Evolutionary conservation across 2,113 vertebrate genomes (phyloP), one percentile per base, ranked within the genome.

Genomic region (Eptesicus fuscus): DNA sequence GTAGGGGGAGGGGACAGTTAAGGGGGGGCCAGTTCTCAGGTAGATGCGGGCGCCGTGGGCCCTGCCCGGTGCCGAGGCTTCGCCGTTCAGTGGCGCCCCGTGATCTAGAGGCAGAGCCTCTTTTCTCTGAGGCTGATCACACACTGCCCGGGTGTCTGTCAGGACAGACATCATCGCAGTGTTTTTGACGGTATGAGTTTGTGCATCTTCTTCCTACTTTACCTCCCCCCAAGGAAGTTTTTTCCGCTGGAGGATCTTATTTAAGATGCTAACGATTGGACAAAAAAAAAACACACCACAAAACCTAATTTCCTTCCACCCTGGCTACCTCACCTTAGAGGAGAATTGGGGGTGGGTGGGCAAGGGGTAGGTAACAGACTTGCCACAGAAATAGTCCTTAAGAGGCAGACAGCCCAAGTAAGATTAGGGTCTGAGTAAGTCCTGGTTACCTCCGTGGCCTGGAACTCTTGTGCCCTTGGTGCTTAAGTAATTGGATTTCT

Each of bases 401-500:
- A 51, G 74, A 94, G 93, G 59, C 63, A 70, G 14, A 37, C 40
- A 67, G 84, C 65, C 71, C 51, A 78, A 83, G 78, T 47, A 78
- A 93, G 89, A 91, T 96, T 88, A 96, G 90, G 32, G 92, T 82
- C 89, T 83, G 35, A 80, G 80, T 59, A 95, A 87, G 94, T 96
- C 92, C 76, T 73, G 73, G 89, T 67, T 87, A 76, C 85, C 63
- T 93, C 88, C 74, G 65, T 84, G 80, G 90, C 95, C 77, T 82
- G 84, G 71, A 95, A 92, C 80, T 53, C 76, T 51, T 53, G 23
- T 84, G 80, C 76, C 90, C 90, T 97, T 82, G 80, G 88, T 96
- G 84, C 91, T 96, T 93, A 96, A 96, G 97, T 97, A 97, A 97
- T 96, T 96, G 95, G 96, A 96, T 97, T 97, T 96, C 88, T 83